Base-by-base conservation (phyloP, 1,140 invertebrate species). In the Centruroides sculpturatus region DNA sequence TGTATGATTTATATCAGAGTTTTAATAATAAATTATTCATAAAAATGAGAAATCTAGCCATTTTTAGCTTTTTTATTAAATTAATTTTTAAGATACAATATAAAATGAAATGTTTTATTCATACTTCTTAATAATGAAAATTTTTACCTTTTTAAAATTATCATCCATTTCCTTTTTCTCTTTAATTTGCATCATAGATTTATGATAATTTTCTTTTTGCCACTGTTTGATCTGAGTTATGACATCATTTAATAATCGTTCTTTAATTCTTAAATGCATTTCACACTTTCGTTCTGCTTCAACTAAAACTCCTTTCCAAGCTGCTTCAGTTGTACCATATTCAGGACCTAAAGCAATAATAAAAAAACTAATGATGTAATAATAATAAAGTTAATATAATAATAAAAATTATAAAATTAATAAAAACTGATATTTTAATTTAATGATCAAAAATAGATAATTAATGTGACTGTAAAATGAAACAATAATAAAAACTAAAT, bases 91-190 rank as follows among this genome's bases (percentile, higher is more conserved):
- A 6, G 9, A 53, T 23, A 55, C n/a, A 55, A 35, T 12, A 3
- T 47, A 11, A 12, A 13, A 41, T 4, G 46, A 1, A 55, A 4
- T n/a, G 7, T 5, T n/a, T 12, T 13, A 6, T 48, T 57, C 10
- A 57, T 23, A 23, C 41, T 41, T 41, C 3, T 41, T 41, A 41
- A 41, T 41, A 5, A 41, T 41, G 5, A 49, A 48, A 35, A 12
- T 12, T 1, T n/a, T 59, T 67, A 79, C 77, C 77, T 97, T 98
- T 76, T 95, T 96, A 77, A 98, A 98, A 55, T 85, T 81, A 72
- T 98, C 94, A 70, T 98, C 94, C 83, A 97, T 90, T 75, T 98
- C 93, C 77, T 96, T 97, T 61, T 91, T 85, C 73, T 98, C 93
- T 77, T 97, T 97, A 64, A 95, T 83, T 68, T 92, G 86, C 79